These are phyloP conservation scores for Ptycholaimellus sp. DNA, from an alignment of 2,888 invertebrate species.

Conservation along the genomic window DNA sequence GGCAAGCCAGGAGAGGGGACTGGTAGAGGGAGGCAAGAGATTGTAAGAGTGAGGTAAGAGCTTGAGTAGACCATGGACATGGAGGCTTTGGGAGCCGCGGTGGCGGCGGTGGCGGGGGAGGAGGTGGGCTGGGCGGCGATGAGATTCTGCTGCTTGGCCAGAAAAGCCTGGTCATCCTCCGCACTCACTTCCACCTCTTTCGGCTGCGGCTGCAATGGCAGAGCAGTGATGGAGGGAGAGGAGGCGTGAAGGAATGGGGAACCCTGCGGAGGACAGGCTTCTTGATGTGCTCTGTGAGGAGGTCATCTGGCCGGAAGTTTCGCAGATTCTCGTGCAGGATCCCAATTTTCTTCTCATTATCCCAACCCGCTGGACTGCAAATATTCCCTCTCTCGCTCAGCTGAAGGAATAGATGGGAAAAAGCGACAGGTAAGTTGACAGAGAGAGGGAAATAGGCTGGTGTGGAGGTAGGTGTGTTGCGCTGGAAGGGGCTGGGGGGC, in stretches of 20 bases:
- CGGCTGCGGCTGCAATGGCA: slow-evolving; percentile 49
- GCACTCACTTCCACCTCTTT: slow-evolving; percentile 73
- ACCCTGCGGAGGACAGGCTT: slow-evolving; percentile 45
- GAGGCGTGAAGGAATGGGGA: slow-evolving; percentile 6
- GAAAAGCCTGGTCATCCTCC: slow-evolving; percentile 79
- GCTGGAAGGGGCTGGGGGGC: too few species aligned
- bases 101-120: neutral
- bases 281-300: slow-evolving; percentile 31
- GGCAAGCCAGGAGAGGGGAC: too few species aligned
- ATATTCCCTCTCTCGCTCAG: slow-evolving; percentile 3
- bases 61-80: too few species aligned
- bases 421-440: too few species aligned
- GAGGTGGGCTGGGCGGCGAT: neutral
- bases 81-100: too few species aligned
- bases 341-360: slow-evolving; percentile 89
- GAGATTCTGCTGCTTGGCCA: slow-evolving; percentile 29
- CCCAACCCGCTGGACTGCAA: slow-evolving; percentile 86
- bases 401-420: too few species aligned
- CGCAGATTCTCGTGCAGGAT: slow-evolving; percentile 88
- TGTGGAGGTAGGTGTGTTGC: too few species aligned
- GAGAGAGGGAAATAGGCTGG: too few species aligned
- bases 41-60: too few species aligned
- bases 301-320: slow-evolving; percentile 64
- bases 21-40: too few species aligned
- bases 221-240: too few species aligned